A percentile compares a stretch with the other conserved stretches of the same genome.
Conservation (phyloP, 2,113 vertebrate species). For the Bambusicola thoracicus region DNA sequence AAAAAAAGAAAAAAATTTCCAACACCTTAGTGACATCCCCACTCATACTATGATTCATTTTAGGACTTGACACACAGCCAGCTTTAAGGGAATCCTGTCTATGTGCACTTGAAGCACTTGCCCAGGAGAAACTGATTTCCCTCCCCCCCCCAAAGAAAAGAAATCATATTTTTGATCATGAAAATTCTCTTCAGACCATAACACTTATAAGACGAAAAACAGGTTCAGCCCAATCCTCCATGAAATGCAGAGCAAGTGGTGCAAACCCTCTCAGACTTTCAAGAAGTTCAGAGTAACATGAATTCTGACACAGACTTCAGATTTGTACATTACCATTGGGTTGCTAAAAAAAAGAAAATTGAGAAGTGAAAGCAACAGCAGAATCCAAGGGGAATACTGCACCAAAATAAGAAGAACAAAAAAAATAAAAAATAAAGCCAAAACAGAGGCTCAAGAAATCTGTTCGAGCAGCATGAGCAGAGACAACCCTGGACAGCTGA, state of each 20-base stretch:
- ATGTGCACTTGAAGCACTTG: background rate
- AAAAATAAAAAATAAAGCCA: too few relatives aligned
- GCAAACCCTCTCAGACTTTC: background rate
- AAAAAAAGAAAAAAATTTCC: background rate
- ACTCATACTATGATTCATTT: background rate
- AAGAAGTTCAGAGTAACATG: background rate
- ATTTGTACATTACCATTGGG: background rate
- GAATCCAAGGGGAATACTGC: background rate
- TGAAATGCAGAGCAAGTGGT: background rate
- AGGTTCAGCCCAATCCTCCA: background rate
- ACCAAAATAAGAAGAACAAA: background rate
- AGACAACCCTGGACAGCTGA: conserved; percentile 29
- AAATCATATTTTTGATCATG: background rate
- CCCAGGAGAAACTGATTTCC: background rate
- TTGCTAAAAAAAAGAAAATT: background rate
- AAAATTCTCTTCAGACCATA: background rate
- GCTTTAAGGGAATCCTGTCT: background rate
- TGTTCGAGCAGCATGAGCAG: conserved; percentile 18
- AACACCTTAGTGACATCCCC: background rate
- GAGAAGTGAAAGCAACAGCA: background rate
- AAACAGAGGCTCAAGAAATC: conserved; percentile 4
- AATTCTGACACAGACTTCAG: background rate
- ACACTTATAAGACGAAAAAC: background rate
- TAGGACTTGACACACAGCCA: background rate
- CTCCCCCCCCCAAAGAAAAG: background rate